Evolutionary conservation across 2,888 invertebrate species (phyloP).

Genomic region (Dastarcus helophoroides): DNA sequence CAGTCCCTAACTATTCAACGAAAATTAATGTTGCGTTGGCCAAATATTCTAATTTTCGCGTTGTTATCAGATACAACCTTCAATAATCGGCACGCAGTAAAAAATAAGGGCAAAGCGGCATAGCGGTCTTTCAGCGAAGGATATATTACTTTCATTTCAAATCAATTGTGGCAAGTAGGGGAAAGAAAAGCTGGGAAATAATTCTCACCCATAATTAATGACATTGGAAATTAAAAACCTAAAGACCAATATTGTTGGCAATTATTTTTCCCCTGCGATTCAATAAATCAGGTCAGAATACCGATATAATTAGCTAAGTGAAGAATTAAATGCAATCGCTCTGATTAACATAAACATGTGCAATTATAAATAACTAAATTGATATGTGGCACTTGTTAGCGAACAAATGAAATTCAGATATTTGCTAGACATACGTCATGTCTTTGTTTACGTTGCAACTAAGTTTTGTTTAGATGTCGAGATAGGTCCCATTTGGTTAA

Average conservation of each 20-base stretch:
- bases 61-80: constrained; percentile 1
- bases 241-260: constrained; percentile 18
- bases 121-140: constrained; percentile 16
- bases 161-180: constrained; percentile 33
- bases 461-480: too few relatives aligned
- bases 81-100: background rate
- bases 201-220: constrained; percentile 35
- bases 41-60: constrained; percentile 8
- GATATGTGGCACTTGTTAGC: too few relatives aligned
- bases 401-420: too few relatives aligned
- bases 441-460: too few relatives aligned
- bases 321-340: too few relatives aligned
- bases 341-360: too few relatives aligned
- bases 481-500: too few relatives aligned
- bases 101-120: too few relatives aligned
- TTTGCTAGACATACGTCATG: too few relatives aligned
- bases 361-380: too few relatives aligned
- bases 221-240: constrained; percentile 26
- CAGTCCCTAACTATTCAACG: constrained; percentile 25
- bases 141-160: constrained; percentile 40
- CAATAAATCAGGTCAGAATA: constrained; percentile 7
- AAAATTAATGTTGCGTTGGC: too few relatives aligned
- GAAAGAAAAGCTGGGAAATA: constrained; percentile 22
- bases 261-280: constrained; percentile 10
- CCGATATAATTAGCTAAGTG: too few relatives aligned